Evolutionary conservation across 2,888 invertebrate genomes (phyloP).

Genomic region (Bugula neritina): DNA sequence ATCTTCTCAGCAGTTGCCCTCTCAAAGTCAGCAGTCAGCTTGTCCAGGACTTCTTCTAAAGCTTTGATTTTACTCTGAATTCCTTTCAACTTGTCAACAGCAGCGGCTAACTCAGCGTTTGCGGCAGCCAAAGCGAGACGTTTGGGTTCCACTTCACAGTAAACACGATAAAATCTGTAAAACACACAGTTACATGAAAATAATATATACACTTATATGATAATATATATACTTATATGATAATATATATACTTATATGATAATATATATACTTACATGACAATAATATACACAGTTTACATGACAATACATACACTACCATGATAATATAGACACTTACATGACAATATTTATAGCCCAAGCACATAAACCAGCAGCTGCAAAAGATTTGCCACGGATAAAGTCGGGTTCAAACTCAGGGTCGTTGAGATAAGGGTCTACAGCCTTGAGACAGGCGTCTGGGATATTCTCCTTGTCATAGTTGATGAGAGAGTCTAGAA

Average conservation of each 20-base stretch:
- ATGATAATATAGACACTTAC: slow-evolving; percentile 28
- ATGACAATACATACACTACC: no score
- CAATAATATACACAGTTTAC: background rate
- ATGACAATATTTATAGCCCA: slow-evolving; percentile 95
- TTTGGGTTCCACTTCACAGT: slow-evolving; percentile 93
- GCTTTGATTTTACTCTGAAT: slow-evolving; percentile 85
- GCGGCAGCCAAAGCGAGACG: slow-evolving; percentile 83
- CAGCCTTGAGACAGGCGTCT: slow-evolving; percentile 85
- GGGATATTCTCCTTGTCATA: slow-evolving; percentile 97
- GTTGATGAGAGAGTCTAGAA: slow-evolving; percentile 77
- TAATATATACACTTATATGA: background rate
- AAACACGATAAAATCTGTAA: slow-evolving; percentile 75
- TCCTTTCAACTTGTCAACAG: slow-evolving; percentile 75
- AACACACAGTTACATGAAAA: background rate
- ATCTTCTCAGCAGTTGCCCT: slow-evolving; percentile 77
- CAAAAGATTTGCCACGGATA: slow-evolving; percentile 81
- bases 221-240: background rate
- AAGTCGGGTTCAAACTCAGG: slow-evolving; percentile 93
- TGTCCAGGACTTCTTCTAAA: slow-evolving; percentile 78
- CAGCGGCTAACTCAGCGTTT: slow-evolving; percentile 82
- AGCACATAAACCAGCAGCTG: slow-evolving; percentile 87
- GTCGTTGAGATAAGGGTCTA: slow-evolving; percentile 85
- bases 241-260: background rate
- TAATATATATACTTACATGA: background rate
- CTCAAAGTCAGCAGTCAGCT: slow-evolving; percentile 85